Evolutionary conservation across 1,140 invertebrate species (phyloP).

Genomic region (Conus ventricosus): DNA sequence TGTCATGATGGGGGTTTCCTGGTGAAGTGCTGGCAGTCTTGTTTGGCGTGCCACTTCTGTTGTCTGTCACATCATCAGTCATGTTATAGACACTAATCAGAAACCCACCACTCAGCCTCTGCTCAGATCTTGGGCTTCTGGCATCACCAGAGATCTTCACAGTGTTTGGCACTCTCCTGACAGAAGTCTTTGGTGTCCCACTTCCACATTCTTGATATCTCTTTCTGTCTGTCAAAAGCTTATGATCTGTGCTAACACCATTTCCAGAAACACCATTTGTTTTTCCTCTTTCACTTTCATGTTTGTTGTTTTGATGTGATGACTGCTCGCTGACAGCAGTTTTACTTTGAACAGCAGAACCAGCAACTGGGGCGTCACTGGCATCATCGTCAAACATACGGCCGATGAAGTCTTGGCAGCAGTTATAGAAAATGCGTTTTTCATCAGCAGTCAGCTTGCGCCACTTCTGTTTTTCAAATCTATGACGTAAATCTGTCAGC

Average conservation of each 20-base stretch:
- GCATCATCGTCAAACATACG: constrained; percentile 45
- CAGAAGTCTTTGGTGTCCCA: neutral
- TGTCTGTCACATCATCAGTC: neutral
- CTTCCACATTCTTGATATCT: neutral
- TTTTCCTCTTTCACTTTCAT: neutral
- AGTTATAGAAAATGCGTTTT: constrained; percentile 57
- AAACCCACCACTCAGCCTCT: neutral
- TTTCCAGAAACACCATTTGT: neutral
- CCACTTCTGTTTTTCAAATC: constrained; percentile 63
- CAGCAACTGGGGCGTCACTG: neutral
- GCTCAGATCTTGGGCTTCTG: neutral
- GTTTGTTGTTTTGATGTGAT: neutral
- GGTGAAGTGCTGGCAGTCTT: neutral
- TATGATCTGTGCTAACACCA: neutral
- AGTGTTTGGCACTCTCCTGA: neutral
- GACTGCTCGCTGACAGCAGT: neutral
- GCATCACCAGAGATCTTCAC: neutral
- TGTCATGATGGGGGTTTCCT: neutral
- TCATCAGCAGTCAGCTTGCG: constrained; percentile 65
- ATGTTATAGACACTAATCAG: neutral
- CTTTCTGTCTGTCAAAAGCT: neutral
- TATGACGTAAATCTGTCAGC: constrained; percentile 64
- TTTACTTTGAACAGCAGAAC: neutral
- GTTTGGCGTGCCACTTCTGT: neutral
- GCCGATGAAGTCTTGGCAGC: constrained; percentile 57